A percentile compares a stretch with the other conserved stretches of the same genome.
These are phyloP conservation scores for Sinocyclocheilus grahami DNA, from an alignment of 2,113 vertebrate species.

Conservation along the genomic window DNA sequence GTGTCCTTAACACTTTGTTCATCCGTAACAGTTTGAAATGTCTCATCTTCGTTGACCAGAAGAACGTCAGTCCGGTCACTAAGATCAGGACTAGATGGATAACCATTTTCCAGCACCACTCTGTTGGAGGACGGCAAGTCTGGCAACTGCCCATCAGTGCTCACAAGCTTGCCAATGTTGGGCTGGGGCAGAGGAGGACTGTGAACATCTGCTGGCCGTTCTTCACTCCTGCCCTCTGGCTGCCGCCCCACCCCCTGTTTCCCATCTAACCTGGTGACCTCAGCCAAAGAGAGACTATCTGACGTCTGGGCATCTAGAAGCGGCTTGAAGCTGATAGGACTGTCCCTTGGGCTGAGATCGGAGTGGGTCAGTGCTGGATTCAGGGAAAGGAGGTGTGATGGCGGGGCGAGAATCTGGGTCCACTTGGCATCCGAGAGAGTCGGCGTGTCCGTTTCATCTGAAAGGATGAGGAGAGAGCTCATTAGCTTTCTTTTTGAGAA, in stretches of 20 bases:
- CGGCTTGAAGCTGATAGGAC: conserved; percentile 82
- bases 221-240: conserved; percentile 78
- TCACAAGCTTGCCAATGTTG: conserved; percentile 79
- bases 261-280: conserved; percentile 76
- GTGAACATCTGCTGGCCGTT: conserved; percentile 77
- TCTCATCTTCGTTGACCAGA: background rate
- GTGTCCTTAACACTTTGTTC: background rate
- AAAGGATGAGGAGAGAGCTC: conserved; percentile 47
- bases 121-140: conserved; percentile 69
- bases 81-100: conserved; percentile 53
- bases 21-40: conserved; percentile 15
- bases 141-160: conserved; percentile 64
- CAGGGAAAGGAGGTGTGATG: conserved; percentile 81
- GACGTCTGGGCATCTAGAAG: conserved; percentile 73
- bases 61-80: conserved; percentile 50
- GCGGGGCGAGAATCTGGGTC: conserved; percentile 91
- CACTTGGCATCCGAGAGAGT: conserved; percentile 89
- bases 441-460: conserved; percentile 90
- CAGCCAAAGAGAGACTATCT: conserved; percentile 64
- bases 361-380: conserved; percentile 79
- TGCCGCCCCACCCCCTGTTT: conserved; percentile 68
- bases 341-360: conserved; percentile 79
- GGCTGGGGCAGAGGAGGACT: conserved; percentile 75
- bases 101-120: conserved; percentile 68
- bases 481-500: conserved; percentile 24